phyloP scores from a whole-genome alignment of 2,113 vertebrate genomes.

The Euleptes europaea region DNA sequence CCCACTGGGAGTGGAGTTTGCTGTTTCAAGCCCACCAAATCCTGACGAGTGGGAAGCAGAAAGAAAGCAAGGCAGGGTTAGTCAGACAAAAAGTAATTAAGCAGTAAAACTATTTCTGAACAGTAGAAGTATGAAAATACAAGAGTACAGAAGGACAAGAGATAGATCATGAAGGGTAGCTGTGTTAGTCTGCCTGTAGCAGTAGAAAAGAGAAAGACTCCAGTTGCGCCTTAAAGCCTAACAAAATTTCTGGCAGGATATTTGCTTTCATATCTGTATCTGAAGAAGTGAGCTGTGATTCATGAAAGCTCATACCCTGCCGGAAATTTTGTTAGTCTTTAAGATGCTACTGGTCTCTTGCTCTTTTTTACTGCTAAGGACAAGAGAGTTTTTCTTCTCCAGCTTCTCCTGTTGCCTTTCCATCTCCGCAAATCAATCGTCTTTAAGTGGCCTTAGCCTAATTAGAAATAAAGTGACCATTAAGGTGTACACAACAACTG shows the following conservation, averaged over 20 bases:
- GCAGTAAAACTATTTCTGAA: constrained; percentile 34
- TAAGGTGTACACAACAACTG: too few species aligned
- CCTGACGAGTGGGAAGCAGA: constrained; percentile 84
- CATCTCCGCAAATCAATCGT: neutral
- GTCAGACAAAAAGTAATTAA: constrained; percentile 32
- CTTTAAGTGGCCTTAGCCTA: neutral
- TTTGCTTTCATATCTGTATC: too few species aligned
- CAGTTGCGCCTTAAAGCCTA: too few species aligned
- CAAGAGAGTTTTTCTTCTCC: neutral
- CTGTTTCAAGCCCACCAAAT: constrained; percentile 97
- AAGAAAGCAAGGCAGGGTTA: constrained; percentile 78
- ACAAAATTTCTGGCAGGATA: too few species aligned
- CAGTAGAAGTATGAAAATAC: constrained; percentile 14
- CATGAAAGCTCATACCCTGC: too few species aligned
- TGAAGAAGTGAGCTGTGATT: too few species aligned
- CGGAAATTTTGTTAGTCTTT: too few species aligned
- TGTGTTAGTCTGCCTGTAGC: too few species aligned
- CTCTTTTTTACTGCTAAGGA: neutral
- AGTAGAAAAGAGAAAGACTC: too few species aligned
- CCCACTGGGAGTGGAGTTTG: constrained; percentile 90
- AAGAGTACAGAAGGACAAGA: neutral
- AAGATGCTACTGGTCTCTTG: too few species aligned
- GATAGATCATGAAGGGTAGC: too few species aligned
- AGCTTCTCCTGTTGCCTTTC: neutral
- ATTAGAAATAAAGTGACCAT: too few species aligned